Evolutionary conservation across 2,888 invertebrate genomes (phyloP), one percentile per base, ranked within the genome.

Genomic region (Epiblema foenella): DNA sequence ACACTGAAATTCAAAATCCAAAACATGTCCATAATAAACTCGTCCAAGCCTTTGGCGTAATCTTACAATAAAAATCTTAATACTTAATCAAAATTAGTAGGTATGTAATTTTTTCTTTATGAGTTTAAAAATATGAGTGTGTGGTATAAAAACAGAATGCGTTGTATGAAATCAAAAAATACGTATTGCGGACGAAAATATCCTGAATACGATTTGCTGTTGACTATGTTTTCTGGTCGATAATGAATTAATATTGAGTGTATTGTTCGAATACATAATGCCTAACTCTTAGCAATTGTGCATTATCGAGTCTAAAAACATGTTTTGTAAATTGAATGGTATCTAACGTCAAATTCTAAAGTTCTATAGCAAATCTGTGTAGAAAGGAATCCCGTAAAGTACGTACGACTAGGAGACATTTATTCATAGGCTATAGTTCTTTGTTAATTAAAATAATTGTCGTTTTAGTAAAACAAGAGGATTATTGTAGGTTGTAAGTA

Each of bases 351-450:
- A 52, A 69, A 65, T 46, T 59, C 69, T 65, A 59, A 65, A 65
- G 11, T 59, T 64, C 58, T 69, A 69, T 69, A 64, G 68, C 60
- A 68, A 69, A 58, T 69, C 39, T 69, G 69, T 65, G 58, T 69
- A 59, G 69, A 69, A 60, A 69, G 69, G 69, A 69, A 69, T 64
- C 64, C 69, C 69, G 52, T 65, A 64, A 65, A 12, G 39, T 69
- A 69, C 63, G 64, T 57, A 69, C 57, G 52, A 42, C 57, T 69
- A 69, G 63, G 68, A 62, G 60, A 60, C 54, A 68, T 24, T 59
- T 18, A 63, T 37, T 37, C n/a, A 17, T 51, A 51, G 18, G 33
- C 33, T 51, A 17, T 54, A 54, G 54, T 17, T 51, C 39, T 63
- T 24, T 64, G 24, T 20, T 51, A 64, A 37, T 37, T 3, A 63